Evolutionary conservation across 2,113 vertebrate species (phyloP).

Genomic region (Rutilus rutilus): DNA sequence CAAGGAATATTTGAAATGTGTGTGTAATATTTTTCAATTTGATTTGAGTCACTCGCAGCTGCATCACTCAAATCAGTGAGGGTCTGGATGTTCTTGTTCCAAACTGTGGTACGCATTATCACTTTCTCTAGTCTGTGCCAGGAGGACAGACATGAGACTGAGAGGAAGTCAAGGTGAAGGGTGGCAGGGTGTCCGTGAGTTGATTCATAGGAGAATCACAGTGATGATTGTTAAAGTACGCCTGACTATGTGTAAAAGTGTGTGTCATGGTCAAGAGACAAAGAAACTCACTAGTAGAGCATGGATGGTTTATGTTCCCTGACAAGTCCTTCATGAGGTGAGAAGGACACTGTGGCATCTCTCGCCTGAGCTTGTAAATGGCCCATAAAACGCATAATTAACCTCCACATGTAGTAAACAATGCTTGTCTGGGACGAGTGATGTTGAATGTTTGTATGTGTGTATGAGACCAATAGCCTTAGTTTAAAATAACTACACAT

Average conservation of each 20-base stretch:
- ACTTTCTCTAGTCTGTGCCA: not conserved
- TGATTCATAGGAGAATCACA: constrained; percentile 42
- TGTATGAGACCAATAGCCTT: not conserved
- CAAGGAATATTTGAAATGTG: not conserved
- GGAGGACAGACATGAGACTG: constrained; percentile 10
- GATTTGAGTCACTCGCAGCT: not conserved
- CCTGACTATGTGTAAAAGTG: constrained; percentile 11
- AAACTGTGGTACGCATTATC: not conserved
- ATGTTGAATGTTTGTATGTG: not conserved
- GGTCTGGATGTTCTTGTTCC: not conserved
- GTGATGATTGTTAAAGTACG: constrained; percentile 13
- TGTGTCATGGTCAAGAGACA: constrained; percentile 49
- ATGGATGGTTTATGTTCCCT: constrained; percentile 41
- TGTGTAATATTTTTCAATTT: not conserved
- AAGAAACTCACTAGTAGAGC: constrained; percentile 45
- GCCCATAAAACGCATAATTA: constrained; percentile 48
- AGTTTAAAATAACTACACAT: not conserved
- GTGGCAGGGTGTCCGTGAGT: not conserved
- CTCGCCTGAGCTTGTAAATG: constrained; percentile 29
- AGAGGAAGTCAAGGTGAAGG: constrained; percentile 61
- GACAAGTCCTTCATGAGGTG: constrained; percentile 37
- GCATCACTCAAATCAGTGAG: not conserved
- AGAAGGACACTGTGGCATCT: constrained; percentile 41
- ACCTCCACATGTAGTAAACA: constrained; percentile 45
- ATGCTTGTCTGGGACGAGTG: constrained; percentile 18